These are phyloP conservation scores for Euleptes europaea DNA, from an alignment of 2,113 vertebrate species.

Conservation along the genomic window DNA sequence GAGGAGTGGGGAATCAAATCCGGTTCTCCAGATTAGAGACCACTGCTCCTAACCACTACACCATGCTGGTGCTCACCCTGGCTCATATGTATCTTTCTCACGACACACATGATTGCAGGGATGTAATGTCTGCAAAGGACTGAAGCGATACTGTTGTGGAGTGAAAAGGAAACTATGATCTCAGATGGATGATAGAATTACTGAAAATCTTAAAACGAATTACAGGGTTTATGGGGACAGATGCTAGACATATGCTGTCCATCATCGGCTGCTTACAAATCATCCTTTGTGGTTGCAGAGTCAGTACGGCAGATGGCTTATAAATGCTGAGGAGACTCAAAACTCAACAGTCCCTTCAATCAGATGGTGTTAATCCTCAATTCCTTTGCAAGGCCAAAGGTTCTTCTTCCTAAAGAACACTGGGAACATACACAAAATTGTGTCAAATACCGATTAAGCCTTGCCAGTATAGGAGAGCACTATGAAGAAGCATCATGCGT, in stretches of 20 bases:
- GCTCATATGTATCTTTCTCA: too few relatives aligned
- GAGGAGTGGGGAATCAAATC: too few relatives aligned
- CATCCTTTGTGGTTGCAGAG: slow-evolving; percentile 39
- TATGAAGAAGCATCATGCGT: neutral
- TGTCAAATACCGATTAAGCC: neutral
- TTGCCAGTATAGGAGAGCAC: neutral
- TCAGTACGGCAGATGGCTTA: slow-evolving; percentile 19
- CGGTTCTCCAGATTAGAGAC: too few relatives aligned
- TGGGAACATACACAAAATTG: neutral
- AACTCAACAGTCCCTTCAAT: slow-evolving; percentile 25
- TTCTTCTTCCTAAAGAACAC: slow-evolving; percentile 17
- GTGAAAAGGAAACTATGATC: slow-evolving; percentile 47
- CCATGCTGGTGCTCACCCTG: too few relatives aligned
- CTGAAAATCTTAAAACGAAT: slow-evolving; percentile 58
- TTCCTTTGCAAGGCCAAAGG: neutral
- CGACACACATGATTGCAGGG: too few relatives aligned
- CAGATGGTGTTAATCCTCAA: slow-evolving; percentile 41
- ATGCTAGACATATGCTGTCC: slow-evolving; percentile 16
- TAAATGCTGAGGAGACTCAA: slow-evolving; percentile 21
- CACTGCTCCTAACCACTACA: too few relatives aligned
- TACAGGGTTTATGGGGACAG: slow-evolving; percentile 48
- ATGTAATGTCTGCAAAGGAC: slow-evolving; percentile 12
- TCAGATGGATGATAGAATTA: slow-evolving; percentile 38
- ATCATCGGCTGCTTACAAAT: slow-evolving; percentile 49
- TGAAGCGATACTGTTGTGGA: slow-evolving; percentile 23